Evolutionary conservation across 2,113 vertebrate genomes (phyloP).

Genomic region (Lamprologus ornatipinnis): DNA sequence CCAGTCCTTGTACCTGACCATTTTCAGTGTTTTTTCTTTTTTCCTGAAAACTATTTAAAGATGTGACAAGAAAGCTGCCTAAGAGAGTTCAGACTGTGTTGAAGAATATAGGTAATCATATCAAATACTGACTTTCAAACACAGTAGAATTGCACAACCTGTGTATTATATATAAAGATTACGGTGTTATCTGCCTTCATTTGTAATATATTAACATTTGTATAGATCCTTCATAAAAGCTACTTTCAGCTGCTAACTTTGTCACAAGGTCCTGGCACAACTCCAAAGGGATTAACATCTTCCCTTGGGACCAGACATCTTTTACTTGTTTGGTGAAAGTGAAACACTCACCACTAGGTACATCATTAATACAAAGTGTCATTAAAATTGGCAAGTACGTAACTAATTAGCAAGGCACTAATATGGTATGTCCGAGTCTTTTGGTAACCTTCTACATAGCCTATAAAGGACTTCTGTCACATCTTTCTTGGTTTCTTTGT

Average conservation of each 20-base stretch:
- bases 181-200: not conserved
- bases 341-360: not conserved
- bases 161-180: not conserved
- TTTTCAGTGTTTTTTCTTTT: not conserved
- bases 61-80: not conserved
- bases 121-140: not conserved
- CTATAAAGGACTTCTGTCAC: not conserved
- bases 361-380: not conserved
- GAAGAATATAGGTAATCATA: not conserved
- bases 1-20: not conserved
- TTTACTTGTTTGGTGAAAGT: not conserved
- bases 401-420: not conserved
- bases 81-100: not conserved
- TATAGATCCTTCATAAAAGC: not conserved
- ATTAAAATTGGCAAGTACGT: not conserved
- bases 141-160: not conserved
- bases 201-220: not conserved
- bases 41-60: not conserved
- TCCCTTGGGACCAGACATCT: not conserved
- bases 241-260: not conserved
- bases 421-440: not conserved
- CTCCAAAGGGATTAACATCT: not conserved
- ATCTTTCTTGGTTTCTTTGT: not conserved
- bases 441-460: not conserved
- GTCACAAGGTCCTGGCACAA: not conserved